Conservation (phyloP, 2,113 vertebrate species). For the Regulus satrapa region DNA sequence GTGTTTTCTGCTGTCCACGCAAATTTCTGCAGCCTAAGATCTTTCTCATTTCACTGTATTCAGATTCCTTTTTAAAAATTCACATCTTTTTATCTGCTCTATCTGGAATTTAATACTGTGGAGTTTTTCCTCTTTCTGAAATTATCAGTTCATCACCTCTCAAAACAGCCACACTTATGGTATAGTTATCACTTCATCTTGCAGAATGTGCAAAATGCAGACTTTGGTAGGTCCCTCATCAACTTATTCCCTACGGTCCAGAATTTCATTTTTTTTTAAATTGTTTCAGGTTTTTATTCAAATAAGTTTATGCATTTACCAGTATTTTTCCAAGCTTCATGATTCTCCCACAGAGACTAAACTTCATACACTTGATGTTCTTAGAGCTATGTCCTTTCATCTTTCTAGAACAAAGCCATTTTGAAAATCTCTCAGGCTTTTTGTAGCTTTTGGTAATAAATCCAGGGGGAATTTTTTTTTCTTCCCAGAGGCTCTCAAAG, state of each 20-base stretch:
- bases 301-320: conserved; percentile 40
- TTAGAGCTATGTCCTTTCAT: conserved; percentile 55
- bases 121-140: neutral
- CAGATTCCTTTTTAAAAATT: neutral
- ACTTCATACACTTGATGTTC: conserved; percentile 44
- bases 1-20: neutral
- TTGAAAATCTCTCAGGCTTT: conserved; percentile 63
- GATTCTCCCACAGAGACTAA: conserved; percentile 48
- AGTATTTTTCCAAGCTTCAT: conserved; percentile 21
- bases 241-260: neutral
- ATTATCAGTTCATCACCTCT: neutral
- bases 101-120: neutral
- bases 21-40: neutral
- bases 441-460: conserved; percentile 64
- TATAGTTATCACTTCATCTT: neutral
- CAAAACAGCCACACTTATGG: neutral
- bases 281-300: conserved; percentile 43
- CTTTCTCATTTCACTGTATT: fast-evolving
- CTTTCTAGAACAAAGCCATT: conserved; percentile 63
- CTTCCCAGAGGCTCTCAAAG: neutral
- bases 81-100: neutral
- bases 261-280: neutral
- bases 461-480: conserved; percentile 13
- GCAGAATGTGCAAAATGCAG: conserved; percentile 15
- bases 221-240: neutral